Evolutionary conservation across 2,888 invertebrate genomes (phyloP).

Genomic region (Sarcophaga carnaria): DNA sequence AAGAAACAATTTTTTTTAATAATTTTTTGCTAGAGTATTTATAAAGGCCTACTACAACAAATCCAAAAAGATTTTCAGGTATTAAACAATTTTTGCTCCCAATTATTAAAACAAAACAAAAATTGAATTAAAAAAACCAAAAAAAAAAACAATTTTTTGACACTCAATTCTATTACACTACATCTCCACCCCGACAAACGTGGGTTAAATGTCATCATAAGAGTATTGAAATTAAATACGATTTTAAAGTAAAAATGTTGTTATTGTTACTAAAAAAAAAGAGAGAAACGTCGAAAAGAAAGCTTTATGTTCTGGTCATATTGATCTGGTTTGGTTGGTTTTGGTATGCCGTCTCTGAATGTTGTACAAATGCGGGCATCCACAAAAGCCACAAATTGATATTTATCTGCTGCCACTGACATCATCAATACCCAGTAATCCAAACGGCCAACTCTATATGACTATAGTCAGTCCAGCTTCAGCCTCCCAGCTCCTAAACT

Average conservation of each 20-base stretch:
- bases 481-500: neutral
- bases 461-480: neutral
- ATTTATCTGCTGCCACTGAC: constrained; percentile 44
- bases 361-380: constrained; percentile 52
- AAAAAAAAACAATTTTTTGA: no score
- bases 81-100: no score
- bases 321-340: constrained; percentile 40
- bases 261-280: neutral
- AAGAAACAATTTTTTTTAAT: no score
- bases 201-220: neutral
- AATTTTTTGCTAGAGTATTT: no score
- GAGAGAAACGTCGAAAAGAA: neutral
- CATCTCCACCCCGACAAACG: no score
- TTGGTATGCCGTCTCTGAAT: constrained; percentile 21
- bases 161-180: no score
- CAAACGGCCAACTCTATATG: neutral
- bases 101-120: no score
- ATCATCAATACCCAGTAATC: neutral
- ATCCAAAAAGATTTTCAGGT: no score
- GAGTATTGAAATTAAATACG: neutral
- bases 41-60: no score
- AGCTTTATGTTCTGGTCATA: constrained; percentile 48
- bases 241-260: neutral
- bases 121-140: no score
- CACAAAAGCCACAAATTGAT: constrained; percentile 60